These are phyloP conservation scores for Drosophila ezoana DNA, from an alignment of 2,888 invertebrate genomes.

Conservation along the genomic window DNA sequence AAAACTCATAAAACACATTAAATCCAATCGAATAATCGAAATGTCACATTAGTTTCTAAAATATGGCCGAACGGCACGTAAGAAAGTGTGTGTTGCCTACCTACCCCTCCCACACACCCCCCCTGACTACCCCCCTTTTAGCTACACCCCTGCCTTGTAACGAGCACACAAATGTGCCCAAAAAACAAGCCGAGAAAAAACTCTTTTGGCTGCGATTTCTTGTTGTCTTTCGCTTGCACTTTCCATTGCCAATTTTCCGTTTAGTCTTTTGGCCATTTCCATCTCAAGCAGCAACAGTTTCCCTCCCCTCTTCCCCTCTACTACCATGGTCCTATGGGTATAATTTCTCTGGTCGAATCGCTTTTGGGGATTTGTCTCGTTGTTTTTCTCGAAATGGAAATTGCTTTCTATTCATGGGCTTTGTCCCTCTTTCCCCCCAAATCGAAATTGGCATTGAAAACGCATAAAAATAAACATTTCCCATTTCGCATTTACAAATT, in stretches of 20 bases:
- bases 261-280: slow-evolving; percentile 52
- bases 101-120: not conserved
- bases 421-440: slow-evolving; percentile 20
- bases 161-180: slow-evolving; percentile 71
- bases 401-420: slow-evolving; percentile 62
- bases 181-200: slow-evolving; percentile 46
- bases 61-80: slow-evolving; percentile 82
- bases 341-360: slow-evolving; percentile 84
- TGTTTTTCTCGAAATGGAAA: slow-evolving; percentile 66
- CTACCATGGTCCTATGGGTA: slow-evolving; percentile 80
- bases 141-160: slow-evolving; percentile 31
- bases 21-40: slow-evolving; percentile 86
- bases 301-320: not conserved
- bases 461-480: slow-evolving; percentile 79
- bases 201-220: slow-evolving; percentile 52
- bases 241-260: slow-evolving; percentile 51
- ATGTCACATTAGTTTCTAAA: slow-evolving; percentile 85
- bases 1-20: slow-evolving; percentile 85
- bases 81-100: slow-evolving; percentile 23
- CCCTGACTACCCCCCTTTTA: not conserved
- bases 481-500: slow-evolving; percentile 79
- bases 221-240: slow-evolving; percentile 40
- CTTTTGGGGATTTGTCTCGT: slow-evolving; percentile 63
- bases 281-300: slow-evolving; percentile 65
- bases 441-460: slow-evolving; percentile 64